These are phyloP conservation scores for Danio jaintianensis DNA, from an alignment of 2,797 vertebrate genomes.

Conservation along the genomic window DNA sequence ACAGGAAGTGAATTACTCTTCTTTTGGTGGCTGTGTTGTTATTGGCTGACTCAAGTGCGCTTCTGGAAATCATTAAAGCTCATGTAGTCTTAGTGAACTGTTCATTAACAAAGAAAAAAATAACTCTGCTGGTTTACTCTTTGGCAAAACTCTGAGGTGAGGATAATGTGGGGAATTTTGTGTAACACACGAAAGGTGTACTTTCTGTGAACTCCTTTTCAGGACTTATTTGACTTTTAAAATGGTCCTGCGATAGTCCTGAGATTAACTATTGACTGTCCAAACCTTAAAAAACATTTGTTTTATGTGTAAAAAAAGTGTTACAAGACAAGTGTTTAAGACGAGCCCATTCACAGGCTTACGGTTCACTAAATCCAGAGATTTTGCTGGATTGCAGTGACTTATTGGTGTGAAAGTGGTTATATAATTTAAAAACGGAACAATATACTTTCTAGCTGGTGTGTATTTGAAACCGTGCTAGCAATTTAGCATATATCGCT, in stretches of 20 bases:
- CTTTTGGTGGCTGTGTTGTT: constrained; percentile 57
- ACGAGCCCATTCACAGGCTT: neutral
- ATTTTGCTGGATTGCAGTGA: neutral
- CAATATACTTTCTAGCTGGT: neutral
- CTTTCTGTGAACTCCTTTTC: constrained; percentile 58
- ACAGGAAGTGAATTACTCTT: constrained; percentile 56
- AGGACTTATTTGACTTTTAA: constrained; percentile 50
- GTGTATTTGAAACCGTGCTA: neutral
- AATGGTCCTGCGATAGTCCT: constrained; percentile 12
- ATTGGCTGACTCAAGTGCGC: constrained; percentile 48
- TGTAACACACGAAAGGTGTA: constrained; percentile 65
- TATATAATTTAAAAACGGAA: neutral
- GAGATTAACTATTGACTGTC: neutral
- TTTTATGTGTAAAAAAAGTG: neutral
- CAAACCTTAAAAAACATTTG: neutral
- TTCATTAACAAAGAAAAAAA: constrained; percentile 33
- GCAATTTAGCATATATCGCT: neutral
- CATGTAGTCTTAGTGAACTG: constrained; percentile 19
- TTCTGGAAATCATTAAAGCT: constrained; percentile 60
- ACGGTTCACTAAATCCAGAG: neutral
- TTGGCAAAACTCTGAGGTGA: constrained; percentile 56
- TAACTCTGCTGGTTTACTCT: neutral
- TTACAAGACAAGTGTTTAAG: neutral
- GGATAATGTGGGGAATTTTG: constrained; percentile 69
- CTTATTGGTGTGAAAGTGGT: neutral